Base-by-base conservation (phyloP, 2,888 invertebrate genomes). In the Sylvicola cinctus region DNA sequence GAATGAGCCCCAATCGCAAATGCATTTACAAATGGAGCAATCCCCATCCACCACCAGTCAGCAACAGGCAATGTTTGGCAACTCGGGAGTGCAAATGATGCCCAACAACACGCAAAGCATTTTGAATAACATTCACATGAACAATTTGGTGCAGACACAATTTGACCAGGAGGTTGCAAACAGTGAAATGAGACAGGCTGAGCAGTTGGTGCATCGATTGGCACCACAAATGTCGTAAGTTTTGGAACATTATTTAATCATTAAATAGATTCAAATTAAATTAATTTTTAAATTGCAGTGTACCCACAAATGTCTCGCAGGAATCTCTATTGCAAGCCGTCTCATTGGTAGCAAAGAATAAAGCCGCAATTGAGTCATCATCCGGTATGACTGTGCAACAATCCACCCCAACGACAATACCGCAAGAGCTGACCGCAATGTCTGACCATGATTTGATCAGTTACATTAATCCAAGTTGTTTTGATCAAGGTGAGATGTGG, bases 401-500 rank as follows among this genome's bases (percentile, higher is more conserved):
- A 25, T 8, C 25, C 11, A 30, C 43, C 3, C 41, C 44, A 27
- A 41, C 44, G 28, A 70, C 70, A 64, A 68, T 68, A 58, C 76
- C 64, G 34, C 75, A 76, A 49, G 71, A 78, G 31, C 66, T 85
- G 44, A 76, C 79, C 8, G 72, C 76, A 46, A 80, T 87, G 74
- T 80, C 80, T 41, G 85, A 85, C 55, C 78, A 77, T 56, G 85
- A 87, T 60, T 66, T 87, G 44, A 69, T 87, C 45, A 83, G 77
- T 54, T 81, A 83, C 59, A 85, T 87, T 45, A 84, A 85, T 63
- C 80, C 85, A 33, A 79, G 76, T 63, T 80, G 81, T 55, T 85
- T 87, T 55, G 85, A 84, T 60, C 77, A 74, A 65, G 70, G 74
- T 75, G 65, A 62, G 66, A 61, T 14, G 12, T 29, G n/a, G n/a